Evolutionary conservation across 2,888 invertebrate genomes (phyloP).

Genomic region (Heliconius charithonia): DNA sequence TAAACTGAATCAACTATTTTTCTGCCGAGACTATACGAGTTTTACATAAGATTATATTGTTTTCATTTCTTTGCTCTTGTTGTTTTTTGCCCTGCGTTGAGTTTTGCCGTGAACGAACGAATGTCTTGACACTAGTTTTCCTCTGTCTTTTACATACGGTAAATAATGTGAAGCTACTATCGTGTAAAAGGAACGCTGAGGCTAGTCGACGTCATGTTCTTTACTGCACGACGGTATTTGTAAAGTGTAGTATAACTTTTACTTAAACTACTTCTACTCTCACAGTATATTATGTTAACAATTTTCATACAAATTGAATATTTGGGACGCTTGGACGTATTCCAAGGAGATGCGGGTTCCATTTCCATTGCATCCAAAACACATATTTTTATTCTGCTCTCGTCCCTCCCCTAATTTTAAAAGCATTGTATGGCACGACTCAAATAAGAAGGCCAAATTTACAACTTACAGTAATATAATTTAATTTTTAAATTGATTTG

Average conservation of each 20-base stretch:
- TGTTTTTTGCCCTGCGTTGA: too few species aligned
- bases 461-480: too few species aligned
- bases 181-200: background rate
- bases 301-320: slow-evolving; percentile 11
- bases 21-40: too few species aligned
- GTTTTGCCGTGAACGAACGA: background rate
- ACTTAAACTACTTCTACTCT: background rate
- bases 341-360: background rate
- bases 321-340: background rate
- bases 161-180: background rate
- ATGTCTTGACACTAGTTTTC: background rate
- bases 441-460: too few species aligned
- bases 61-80: too few species aligned
- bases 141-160: background rate
- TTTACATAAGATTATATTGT: too few species aligned
- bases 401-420: too few species aligned
- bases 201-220: too few species aligned
- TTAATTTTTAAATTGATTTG: too few species aligned
- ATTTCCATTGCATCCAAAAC: background rate
- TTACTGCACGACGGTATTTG: background rate
- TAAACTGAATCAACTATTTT: too few species aligned
- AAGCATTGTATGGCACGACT: too few species aligned
- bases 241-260: background rate
- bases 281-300: slow-evolving; percentile 1
- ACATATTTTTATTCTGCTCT: background rate